phyloP scores from a whole-genome alignment of 2,113 vertebrate genomes.

The Struthidea cinerea region DNA sequence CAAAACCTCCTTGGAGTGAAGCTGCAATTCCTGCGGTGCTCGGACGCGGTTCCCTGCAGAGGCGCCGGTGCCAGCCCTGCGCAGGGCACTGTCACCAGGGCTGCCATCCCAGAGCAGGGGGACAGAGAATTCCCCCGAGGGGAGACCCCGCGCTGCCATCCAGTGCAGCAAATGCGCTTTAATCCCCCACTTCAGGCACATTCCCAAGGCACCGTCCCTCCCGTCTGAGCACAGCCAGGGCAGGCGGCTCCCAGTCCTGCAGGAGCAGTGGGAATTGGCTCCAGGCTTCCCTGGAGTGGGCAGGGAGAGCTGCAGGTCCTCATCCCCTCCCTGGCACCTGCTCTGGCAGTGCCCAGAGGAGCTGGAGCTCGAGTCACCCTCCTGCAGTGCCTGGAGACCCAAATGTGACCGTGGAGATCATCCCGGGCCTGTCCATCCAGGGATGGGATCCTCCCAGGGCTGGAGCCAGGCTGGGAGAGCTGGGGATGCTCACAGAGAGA shows the following conservation, averaged over 20 bases:
- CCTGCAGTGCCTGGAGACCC: background rate
- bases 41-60: background rate
- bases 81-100: background rate
- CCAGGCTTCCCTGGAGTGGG: background rate
- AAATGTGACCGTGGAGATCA: too few species aligned
- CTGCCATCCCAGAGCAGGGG: background rate
- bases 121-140: background rate
- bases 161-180: background rate
- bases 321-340: background rate
- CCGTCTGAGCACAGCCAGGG: background rate
- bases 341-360: background rate
- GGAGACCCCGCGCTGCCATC: background rate
- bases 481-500: background rate
- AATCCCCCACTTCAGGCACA: background rate
- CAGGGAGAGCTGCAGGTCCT: background rate
- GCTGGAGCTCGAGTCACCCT: background rate
- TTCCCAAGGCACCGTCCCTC: background rate
- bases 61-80: too few species aligned
- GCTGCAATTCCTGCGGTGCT: fast-evolving
- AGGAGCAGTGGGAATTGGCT: background rate
- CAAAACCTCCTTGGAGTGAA: background rate
- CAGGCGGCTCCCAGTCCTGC: background rate
- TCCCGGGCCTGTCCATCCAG: background rate
- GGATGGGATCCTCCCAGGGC: background rate
- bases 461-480: background rate